Evolutionary conservation across 2,888 invertebrate genomes (phyloP), one percentile per base, ranked within the genome.

Genomic region (Saturnia japonica): DNA sequence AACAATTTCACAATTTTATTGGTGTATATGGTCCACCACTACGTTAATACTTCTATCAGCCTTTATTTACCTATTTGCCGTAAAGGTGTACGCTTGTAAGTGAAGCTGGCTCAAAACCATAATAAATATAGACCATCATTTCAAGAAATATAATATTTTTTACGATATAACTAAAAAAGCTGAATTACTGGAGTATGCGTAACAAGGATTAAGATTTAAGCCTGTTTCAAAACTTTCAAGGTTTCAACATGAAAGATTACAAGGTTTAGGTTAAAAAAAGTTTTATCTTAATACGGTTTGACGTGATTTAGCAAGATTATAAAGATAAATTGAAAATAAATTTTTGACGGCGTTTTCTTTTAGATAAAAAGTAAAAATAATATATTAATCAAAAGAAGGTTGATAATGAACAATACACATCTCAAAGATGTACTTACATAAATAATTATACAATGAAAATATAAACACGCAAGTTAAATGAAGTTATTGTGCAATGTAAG

Each of bases 401-500:
- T n/a, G n/a, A n/a, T n/a, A n/a, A n/a, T n/a, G n/a, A n/a, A n/a
- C n/a, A n/a, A n/a, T n/a, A n/a, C n/a, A n/a, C n/a, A n/a, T n/a
- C n/a, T n/a, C n/a, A n/a, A n/a, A n/a, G n/a, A n/a, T n/a, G n/a
- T n/a, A n/a, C n/a, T n/a, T n/a, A n/a, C n/a, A n/a, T n/a, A n/a
- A 40, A 40, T 60, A 28, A 19, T 34, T n/a, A 40, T n/a, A 40
- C 19, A n/a, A n/a, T 19, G 40, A 64, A 64, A 40, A 64, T 64
- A n/a, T 0, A 64, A 64, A 64, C 62, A 64, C n/a, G 22, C 40
- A 40, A 64, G 11, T 34, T 64, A 40, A 70, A 70, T 70, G 22
- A 64, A 69, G 47, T 67, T 51, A 67, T 67, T 67, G 70, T 54
- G 43, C 51, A 67, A 67, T 62, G 64, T 47, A 25, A 54, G 70